phyloP scores from a whole-genome alignment of 23 tunicate species.

The Aplidium turbinatum region DNA sequence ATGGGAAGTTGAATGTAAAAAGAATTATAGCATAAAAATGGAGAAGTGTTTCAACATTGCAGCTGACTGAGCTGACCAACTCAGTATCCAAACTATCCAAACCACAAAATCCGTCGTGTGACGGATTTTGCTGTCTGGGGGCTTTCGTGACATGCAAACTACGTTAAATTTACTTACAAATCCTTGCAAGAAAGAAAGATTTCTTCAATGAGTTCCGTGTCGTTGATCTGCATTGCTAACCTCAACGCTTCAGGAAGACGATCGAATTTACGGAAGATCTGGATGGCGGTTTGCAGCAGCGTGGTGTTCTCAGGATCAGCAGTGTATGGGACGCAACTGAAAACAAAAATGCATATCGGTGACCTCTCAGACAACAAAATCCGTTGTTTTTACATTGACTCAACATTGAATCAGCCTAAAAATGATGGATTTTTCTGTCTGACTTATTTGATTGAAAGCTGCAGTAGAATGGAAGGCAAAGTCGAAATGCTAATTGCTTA shows the following conservation, averaged over 20 bases:
- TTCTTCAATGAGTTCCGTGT: constrained; percentile 72
- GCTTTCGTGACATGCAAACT: background rate
- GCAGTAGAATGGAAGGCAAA: no score
- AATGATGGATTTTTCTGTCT: no score
- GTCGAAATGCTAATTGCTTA: no score
- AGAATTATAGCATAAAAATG: no score
- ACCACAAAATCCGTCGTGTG: no score
- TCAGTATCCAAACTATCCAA: no score
- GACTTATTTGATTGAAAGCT: no score
- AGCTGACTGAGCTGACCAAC: no score
- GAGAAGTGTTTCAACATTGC: no score
- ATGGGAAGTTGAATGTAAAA: no score
- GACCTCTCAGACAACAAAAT: background rate
- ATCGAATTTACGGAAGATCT: constrained; percentile 87
- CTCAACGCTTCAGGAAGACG: constrained; percentile 83
- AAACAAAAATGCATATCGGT: background rate
- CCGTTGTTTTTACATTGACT: background rate
- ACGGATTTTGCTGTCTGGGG: no score
- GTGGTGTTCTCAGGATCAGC: constrained; percentile 97
- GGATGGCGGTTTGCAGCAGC: constrained; percentile 74
- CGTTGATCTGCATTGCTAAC: constrained; percentile 90
- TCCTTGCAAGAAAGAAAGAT: constrained; percentile 91
- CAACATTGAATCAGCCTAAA: no score
- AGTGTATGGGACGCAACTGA: constrained; percentile 93
- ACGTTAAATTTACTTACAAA: constrained; percentile 71